These are phyloP conservation scores for Spongia lamella DNA, from an alignment of 37 sponge, comb jelly and placozoan species.

Conservation along the genomic window DNA sequence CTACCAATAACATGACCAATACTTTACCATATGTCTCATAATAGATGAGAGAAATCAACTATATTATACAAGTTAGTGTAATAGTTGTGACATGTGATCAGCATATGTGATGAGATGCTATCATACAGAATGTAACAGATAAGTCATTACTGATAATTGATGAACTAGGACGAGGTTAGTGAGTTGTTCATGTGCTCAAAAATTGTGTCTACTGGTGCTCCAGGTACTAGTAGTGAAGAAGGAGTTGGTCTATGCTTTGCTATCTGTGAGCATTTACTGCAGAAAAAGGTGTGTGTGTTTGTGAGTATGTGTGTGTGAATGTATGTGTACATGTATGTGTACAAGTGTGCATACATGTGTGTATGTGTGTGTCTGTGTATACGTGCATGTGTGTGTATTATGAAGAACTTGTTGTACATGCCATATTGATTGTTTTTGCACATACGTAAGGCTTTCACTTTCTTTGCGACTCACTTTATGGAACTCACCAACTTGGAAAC, in stretches of 20 bases:
- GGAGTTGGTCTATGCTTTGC: conserved; percentile 95
- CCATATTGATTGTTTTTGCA: background rate
- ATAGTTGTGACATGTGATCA: background rate
- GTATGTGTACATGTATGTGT: too few relatives aligned
- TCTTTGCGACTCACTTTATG: conserved; percentile 90
- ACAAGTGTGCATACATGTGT: background rate
- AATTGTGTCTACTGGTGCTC: too few relatives aligned
- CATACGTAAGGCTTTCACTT: conserved; percentile 56
- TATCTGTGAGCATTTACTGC: conserved; percentile 86
- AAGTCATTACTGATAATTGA: conserved; percentile 87
- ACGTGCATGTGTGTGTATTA: background rate
- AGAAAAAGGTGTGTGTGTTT: conserved; percentile 48
- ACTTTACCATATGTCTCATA: background rate
- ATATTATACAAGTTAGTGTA: conserved; percentile 72
- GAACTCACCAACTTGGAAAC: conserved; percentile 79
- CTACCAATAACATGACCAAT: background rate
- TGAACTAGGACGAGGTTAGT: conserved; percentile 90
- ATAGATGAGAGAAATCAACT: conserved; percentile 92
- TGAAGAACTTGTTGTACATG: background rate
- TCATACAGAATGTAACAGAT: conserved; percentile 59
- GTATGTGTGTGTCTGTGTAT: background rate
- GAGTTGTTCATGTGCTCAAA: too few relatives aligned
- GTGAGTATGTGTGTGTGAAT: too few relatives aligned
- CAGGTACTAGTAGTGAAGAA: conserved; percentile 93
- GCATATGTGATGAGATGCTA: background rate